These are phyloP conservation scores for Caenorhabditis tropicalis DNA, from an alignment of 1,140 invertebrate species.

Conservation along the genomic window DNA sequence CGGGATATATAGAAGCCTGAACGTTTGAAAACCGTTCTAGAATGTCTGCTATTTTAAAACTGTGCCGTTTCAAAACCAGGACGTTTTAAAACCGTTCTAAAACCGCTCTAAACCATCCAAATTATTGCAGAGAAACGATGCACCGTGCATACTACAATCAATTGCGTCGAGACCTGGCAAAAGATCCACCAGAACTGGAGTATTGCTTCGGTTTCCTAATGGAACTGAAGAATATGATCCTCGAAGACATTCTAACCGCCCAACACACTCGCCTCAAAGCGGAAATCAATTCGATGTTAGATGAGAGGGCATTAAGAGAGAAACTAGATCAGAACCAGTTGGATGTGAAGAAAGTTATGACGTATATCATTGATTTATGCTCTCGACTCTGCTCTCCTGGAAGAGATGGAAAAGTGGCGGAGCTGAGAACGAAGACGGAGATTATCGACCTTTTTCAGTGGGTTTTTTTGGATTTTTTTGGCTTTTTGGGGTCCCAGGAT, in stretches of 20 bases:
- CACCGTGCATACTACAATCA: conserved; percentile 9
- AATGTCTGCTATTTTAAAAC: too few species aligned
- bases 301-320: conserved; percentile 15
- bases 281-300: conserved; percentile 42
- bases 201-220: conserved; percentile 44
- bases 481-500: too few species aligned
- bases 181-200: conserved; percentile 40
- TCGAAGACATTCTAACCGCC: conserved; percentile 30
- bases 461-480: neutral
- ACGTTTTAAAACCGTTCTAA: too few species aligned
- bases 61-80: too few species aligned
- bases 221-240: conserved; percentile 38
- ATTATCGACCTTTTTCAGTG: conserved; percentile 38
- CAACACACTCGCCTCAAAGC: conserved; percentile 35
- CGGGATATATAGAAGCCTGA: too few species aligned
- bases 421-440: neutral
- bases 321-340: conserved; percentile 4
- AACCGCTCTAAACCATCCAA: too few species aligned
- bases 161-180: conserved; percentile 17
- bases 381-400: conserved; percentile 46
- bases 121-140: neutral
- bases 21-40: too few species aligned
- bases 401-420: conserved; percentile 7
- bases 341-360: conserved; percentile 30
- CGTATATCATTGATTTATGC: conserved; percentile 34